Conservation (phyloP, 2,113 vertebrate genomes). For the Indicator maculatus region DNA sequence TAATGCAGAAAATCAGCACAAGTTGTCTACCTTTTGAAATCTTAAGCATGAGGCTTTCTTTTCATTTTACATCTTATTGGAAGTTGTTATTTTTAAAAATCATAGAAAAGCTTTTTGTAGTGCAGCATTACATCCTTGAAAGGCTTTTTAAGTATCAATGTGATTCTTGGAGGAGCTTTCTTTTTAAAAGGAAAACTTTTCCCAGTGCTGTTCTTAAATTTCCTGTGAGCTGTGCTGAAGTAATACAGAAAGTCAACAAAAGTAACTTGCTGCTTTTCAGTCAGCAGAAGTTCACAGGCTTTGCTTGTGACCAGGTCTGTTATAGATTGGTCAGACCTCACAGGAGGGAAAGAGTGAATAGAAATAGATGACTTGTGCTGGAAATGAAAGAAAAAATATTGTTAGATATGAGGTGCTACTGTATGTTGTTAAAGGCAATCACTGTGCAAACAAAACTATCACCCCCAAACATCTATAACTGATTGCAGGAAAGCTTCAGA, state of each 20-base stretch:
- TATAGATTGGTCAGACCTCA: background rate
- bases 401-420: background rate
- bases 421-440: background rate
- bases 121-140: background rate
- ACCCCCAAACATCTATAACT: background rate
- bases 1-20: background rate
- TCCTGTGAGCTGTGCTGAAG: background rate
- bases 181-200: background rate
- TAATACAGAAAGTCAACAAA: background rate
- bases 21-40: conserved; percentile 6
- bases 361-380: background rate
- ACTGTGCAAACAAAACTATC: background rate
- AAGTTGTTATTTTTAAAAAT: background rate
- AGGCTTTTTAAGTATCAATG: background rate
- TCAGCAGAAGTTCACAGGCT: background rate
- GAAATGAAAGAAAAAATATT: background rate
- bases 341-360: background rate
- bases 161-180: background rate
- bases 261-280: background rate
- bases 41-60: background rate
- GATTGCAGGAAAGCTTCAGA: background rate
- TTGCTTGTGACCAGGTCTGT: background rate
- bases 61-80: background rate
- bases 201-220: background rate
- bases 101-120: background rate